Percentiles rank a stretch among this genome's conserved stretches.
Evolutionary conservation across 2,888 invertebrate species (phyloP).

Genomic region (Nematopogon swammerdamellus): DNA sequence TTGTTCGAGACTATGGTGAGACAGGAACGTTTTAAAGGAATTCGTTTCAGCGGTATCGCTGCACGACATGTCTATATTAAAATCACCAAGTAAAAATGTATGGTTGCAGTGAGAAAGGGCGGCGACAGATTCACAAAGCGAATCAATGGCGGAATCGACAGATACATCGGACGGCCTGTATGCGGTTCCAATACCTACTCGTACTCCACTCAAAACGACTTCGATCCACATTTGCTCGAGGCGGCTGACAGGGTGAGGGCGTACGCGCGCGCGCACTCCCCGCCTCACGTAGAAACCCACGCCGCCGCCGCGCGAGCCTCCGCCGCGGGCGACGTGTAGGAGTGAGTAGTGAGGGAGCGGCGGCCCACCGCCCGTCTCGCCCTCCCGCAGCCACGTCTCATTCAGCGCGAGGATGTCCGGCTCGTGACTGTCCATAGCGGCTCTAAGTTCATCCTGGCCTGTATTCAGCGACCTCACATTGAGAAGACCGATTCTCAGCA

Average conservation of each 20-base stretch:
- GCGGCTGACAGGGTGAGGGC: conserved; percentile 7
- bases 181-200: conserved; percentile 12
- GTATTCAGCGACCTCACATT: conserved; percentile 13
- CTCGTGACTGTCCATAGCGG: conserved; percentile 5
- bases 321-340: conserved; percentile 1
- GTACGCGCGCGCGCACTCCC: conserved; percentile 6
- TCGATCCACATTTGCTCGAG: conserved; percentile 15
- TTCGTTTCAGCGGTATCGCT: neutral
- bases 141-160: conserved; percentile 7
- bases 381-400: conserved; percentile 9
- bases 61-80: neutral
- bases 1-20: conserved; percentile 1
- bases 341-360: conserved; percentile 4
- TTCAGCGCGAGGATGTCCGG: conserved; percentile 11
- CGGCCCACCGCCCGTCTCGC: conserved; percentile 6
- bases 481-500: too few relatives aligned
- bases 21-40: neutral
- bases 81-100: conserved; percentile 5
- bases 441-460: conserved; percentile 12
- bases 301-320: conserved; percentile 3
- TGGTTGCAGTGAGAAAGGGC: conserved; percentile 8
- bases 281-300: conserved; percentile 9
- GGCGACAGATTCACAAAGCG: conserved; percentile 10
- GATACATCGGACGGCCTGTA: conserved; percentile 11
- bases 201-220: conserved; percentile 8